Evolutionary conservation across 1,140 invertebrate species (phyloP).

Genomic region (Aphelenchoides avenae): DNA sequence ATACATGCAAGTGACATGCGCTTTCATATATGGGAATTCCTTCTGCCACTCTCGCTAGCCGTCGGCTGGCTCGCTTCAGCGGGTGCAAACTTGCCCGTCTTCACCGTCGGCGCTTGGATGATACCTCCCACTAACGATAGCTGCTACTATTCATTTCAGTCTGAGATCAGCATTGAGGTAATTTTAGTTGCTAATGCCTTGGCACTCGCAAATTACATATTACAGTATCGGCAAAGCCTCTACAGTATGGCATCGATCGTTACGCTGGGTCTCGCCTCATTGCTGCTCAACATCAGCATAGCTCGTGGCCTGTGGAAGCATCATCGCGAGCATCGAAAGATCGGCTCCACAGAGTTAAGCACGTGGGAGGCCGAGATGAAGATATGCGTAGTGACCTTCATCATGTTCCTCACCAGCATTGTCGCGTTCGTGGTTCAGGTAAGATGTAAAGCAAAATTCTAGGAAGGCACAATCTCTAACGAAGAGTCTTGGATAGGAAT

Average conservation of each 20-base stretch:
- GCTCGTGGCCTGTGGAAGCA: slow-evolving; percentile 5
- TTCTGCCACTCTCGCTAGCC: not conserved
- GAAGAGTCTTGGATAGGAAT: too few species aligned
- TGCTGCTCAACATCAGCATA: slow-evolving; percentile 1
- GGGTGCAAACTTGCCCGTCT: not conserved
- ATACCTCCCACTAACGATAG: not conserved
- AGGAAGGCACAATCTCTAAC: not conserved
- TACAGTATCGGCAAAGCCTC: slow-evolving; percentile 4
- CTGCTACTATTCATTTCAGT: slow-evolving; percentile 1
- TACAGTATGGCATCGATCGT: slow-evolving; percentile 5
- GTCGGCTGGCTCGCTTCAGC: not conserved
- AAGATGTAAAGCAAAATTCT: not conserved
- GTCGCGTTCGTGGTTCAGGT: slow-evolving; percentile 5
- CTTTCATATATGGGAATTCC: slow-evolving; percentile 3
- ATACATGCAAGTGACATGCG: not conserved
- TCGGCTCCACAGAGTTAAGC: not conserved
- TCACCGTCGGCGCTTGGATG: not conserved
- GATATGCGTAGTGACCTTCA: slow-evolving; percentile 3
- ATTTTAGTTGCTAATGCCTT: not conserved
- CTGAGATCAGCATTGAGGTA: not conserved
- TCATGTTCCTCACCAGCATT: not conserved
- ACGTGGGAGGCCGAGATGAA: slow-evolving; percentile 2
- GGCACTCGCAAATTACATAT: not conserved
- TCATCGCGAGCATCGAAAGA: not conserved
- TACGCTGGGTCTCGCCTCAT: not conserved